Evolutionary conservation across 2,113 vertebrate species (phyloP), one percentile per base, ranked within the genome.

Genomic region (Neofelis nebulosa): DNA sequence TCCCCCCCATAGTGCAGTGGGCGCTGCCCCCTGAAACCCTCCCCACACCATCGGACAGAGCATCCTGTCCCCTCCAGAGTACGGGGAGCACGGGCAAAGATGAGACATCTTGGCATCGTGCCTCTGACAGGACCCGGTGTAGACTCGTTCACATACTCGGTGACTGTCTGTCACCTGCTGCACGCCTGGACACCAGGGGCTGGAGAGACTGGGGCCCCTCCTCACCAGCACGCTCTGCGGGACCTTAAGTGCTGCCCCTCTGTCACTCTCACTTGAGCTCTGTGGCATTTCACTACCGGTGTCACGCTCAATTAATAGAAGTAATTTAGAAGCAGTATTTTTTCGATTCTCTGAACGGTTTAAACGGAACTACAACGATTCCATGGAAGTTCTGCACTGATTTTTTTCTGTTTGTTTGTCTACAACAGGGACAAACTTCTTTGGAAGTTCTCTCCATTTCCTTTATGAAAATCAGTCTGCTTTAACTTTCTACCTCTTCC

Each of bases 151-250:
- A 11, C 0, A 8, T 25, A 25, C 50, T 27, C n/a, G 9, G 25
- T 29, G 48, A 7, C n/a, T 38, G 11, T 3, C 12, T 1, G 13
- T 3, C 50, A 9, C 21, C 13, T 3, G 33, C 33, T 3, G 7
- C 1, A 2, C 0, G 6, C 50, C 68, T 0, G 25, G 52, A 0
- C 11, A 16, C 15, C 33, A 31, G 68, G 68, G 0, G 3, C 9
- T 6, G 10, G 66, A 16, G 68, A 55, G n/a, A 38, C 25, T 7
- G 18, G 33, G n/a, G 69, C 19, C 3, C 50, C 78, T 19, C 78
- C 36, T 38, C 0, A 0, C 36, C 52, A 19, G 23, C 69, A 38
- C 16, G 4, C n/a, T 33, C 10, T 41, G 69, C 21, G 10, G 19
- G 69, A 38, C 41, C 41, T 45, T 8, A 76, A 8, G 27, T 48